Evolutionary conservation across 1,140 invertebrate genomes (phyloP).

Genomic region (Euwallacea similis): DNA sequence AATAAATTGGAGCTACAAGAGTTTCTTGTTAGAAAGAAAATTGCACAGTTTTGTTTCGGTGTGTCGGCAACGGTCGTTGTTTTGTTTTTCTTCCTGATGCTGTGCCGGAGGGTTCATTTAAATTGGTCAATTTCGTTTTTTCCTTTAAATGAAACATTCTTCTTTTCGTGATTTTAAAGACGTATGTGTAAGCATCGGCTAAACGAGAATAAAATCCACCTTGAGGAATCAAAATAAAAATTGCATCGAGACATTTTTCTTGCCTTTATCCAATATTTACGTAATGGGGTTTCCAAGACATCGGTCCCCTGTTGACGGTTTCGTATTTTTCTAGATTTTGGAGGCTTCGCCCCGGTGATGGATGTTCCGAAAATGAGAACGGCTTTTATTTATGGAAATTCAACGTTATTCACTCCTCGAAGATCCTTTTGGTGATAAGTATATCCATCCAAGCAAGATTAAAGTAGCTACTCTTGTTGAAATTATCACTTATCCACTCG

Average conservation of each 20-base stretch:
- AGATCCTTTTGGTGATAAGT: too few species aligned
- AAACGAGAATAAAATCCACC: slow-evolving; percentile 10
- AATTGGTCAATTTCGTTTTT: neutral
- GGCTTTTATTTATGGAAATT: slow-evolving; percentile 14
- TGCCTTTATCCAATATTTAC: slow-evolving; percentile 20
- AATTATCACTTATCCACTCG: too few species aligned
- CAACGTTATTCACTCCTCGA: too few species aligned
- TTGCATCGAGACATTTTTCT: slow-evolving; percentile 12
- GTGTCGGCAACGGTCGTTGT: neutral
- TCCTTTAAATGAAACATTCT: neutral
- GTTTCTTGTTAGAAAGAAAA: slow-evolving; percentile 18
- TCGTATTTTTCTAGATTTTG: slow-evolving; percentile 27
- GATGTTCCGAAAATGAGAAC: slow-evolving; percentile 16
- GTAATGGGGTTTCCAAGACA: slow-evolving; percentile 22
- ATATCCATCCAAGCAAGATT: too few species aligned
- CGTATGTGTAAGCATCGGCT: neutral
- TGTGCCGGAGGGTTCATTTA: neutral
- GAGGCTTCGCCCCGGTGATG: slow-evolving; percentile 6
- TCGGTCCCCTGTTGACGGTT: slow-evolving; percentile 15
- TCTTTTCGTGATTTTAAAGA: neutral
- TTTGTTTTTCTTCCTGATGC: neutral
- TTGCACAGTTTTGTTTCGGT: slow-evolving; percentile 14
- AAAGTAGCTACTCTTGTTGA: too few species aligned
- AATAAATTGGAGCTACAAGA: slow-evolving; percentile 25
- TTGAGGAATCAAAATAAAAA: slow-evolving; percentile 1